phyloP scores from a whole-genome alignment of 2,797 vertebrate species.

The Anguilla anguilla region DNA sequence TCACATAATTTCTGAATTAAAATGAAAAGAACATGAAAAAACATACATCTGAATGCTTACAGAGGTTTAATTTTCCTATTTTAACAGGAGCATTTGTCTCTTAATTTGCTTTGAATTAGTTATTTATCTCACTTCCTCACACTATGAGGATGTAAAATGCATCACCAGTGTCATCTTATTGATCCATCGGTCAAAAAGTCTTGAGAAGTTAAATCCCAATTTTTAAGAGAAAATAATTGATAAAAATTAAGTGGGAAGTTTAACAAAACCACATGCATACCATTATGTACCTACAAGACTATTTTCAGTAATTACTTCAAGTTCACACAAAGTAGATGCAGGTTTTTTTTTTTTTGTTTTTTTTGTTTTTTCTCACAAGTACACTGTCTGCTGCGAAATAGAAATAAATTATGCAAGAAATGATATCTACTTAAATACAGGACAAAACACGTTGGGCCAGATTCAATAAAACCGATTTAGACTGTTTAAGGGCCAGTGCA shows the following conservation, averaged over 20 bases:
- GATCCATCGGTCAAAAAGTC: neutral
- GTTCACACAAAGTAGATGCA: neutral
- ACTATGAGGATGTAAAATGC: neutral
- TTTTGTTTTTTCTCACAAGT: too few species aligned
- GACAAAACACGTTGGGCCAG: too few species aligned
- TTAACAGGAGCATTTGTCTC: neutral
- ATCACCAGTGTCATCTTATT: neutral
- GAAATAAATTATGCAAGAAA: too few species aligned
- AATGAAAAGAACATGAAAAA: neutral
- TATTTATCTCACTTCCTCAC: neutral
- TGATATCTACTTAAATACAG: too few species aligned
- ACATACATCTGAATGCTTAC: neutral
- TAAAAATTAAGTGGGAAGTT: conserved; percentile 3
- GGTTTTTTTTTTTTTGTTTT: neutral
- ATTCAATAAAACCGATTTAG: too few species aligned
- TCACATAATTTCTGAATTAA: neutral
- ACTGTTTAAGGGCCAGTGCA: too few species aligned
- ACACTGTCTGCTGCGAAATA: too few species aligned
- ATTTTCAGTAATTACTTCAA: neutral
- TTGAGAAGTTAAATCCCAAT: neutral
- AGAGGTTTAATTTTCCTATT: neutral
- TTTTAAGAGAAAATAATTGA: neutral
- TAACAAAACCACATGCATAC: neutral
- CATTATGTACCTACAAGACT: neutral
- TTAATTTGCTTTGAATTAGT: neutral